phyloP scores from a whole-genome alignment of 2,113 vertebrate species.

The Siniperca chuatsi region DNA sequence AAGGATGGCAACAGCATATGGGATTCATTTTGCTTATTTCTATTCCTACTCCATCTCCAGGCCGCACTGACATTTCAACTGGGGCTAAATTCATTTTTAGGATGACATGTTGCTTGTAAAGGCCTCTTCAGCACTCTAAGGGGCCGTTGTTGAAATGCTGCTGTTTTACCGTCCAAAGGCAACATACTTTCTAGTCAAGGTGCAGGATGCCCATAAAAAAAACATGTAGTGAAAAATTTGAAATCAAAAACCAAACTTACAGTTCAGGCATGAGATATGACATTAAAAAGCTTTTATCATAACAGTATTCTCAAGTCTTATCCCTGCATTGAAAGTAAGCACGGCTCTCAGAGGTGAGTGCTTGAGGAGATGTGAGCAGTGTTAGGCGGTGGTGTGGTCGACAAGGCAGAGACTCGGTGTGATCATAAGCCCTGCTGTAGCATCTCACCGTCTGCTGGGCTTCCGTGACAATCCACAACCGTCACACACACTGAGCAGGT shows the following conservation, averaged over 20 bases:
- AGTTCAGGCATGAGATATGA: conserved; percentile 39
- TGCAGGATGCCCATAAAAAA: neutral
- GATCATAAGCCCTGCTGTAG: conserved; percentile 43
- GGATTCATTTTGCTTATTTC: conserved; percentile 30
- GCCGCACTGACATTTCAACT: conserved; percentile 28
- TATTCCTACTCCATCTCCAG: neutral
- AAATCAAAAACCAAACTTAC: conserved; percentile 3
- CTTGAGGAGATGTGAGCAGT: conserved; percentile 14
- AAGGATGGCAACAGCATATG: neutral
- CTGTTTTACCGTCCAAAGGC: conserved; percentile 41
- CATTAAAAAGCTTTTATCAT: conserved; percentile 83
- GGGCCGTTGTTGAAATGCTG: conserved; percentile 37
- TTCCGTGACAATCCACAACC: conserved; percentile 45
- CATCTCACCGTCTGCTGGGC: conserved; percentile 14
- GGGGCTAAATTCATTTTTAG: conserved; percentile 25
- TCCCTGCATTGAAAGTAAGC: conserved; percentile 2
- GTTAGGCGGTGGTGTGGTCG: conserved; percentile 29
- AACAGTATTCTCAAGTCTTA: conserved; percentile 22
- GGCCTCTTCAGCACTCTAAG: conserved; percentile 22
- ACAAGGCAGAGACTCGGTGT: conserved; percentile 16
- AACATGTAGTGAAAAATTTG: conserved; percentile 59
- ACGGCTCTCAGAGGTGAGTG: conserved; percentile 42
- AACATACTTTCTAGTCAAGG: conserved; percentile 21
- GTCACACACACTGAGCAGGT: conserved; percentile 64
- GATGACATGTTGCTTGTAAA: conserved; percentile 26